Conservation (phyloP, 2,888 invertebrate genomes). For the Thalpophila matura region DNA sequence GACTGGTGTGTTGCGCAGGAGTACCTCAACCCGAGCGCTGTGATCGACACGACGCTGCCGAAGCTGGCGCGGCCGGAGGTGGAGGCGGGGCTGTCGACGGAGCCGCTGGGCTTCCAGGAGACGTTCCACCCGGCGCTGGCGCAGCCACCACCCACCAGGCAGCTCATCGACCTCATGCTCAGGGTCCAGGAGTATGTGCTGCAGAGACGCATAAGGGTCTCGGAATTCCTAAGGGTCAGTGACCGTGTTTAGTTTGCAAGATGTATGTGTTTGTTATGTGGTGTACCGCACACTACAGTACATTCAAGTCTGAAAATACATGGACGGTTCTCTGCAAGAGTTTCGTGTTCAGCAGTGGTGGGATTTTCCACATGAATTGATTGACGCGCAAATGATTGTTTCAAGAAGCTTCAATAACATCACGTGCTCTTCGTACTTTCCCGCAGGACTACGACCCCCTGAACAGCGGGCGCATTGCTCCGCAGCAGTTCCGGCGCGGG, state of each 20-base stretch:
- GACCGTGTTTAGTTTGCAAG: no score
- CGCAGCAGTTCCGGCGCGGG: constrained; percentile 93
- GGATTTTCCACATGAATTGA: no score
- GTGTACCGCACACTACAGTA: no score
- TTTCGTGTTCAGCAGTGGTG: no score
- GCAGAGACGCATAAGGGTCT: constrained; percentile 92
- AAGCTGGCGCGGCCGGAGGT: constrained; percentile 93
- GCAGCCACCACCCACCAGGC: constrained; percentile 84
- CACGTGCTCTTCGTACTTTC: no score
- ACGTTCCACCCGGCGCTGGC: constrained; percentile 92
- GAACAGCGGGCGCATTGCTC: constrained; percentile 92
- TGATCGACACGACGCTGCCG: constrained; percentile 93
- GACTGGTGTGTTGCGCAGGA: constrained; percentile 67
- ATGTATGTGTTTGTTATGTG: no score
- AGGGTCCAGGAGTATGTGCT: constrained; percentile 93
- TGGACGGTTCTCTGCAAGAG: no score
- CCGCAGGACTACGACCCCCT: constrained; percentile 92
- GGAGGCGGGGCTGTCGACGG: constrained; percentile 85
- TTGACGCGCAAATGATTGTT: no score
- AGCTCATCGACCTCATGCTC: constrained; percentile 90
- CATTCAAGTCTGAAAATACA: no score
- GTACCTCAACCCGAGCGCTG: constrained; percentile 90
- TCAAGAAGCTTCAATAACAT: no score
- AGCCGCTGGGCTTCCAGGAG: constrained; percentile 83
- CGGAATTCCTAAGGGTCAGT: constrained; percentile 93